Conservation (phyloP, 2,113 vertebrate species). For the Sander lucioperca region DNA sequence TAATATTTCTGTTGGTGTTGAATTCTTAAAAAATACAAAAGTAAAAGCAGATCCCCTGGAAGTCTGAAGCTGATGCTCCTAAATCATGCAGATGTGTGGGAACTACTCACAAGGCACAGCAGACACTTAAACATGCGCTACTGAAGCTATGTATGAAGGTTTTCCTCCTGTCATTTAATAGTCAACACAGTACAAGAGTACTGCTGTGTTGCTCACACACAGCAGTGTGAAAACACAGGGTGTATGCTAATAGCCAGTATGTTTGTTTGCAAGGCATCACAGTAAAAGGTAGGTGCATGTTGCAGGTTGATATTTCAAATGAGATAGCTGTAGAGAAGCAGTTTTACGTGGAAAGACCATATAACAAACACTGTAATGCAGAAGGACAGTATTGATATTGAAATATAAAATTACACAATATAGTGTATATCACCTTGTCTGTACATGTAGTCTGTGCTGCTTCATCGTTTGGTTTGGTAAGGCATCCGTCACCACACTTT, state of each 20-base stretch:
- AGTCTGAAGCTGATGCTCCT: neutral
- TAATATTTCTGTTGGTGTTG: neutral
- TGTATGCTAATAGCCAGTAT: constrained; percentile 20
- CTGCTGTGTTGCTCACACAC: neutral
- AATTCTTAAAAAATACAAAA: neutral
- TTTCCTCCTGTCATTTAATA: constrained; percentile 24
- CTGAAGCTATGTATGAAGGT: constrained; percentile 18
- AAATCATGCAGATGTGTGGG: constrained; percentile 21
- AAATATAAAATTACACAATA: neutral
- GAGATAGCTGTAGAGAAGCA: neutral
- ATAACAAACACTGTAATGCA: neutral
- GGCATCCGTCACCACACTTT: neutral
- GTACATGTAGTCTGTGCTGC: neutral
- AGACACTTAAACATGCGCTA: constrained; percentile 4
- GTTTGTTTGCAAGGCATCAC: neutral
- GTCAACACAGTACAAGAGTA: constrained; percentile 18
- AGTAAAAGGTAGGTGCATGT: neutral
- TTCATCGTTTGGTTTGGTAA: neutral
- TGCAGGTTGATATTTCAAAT: neutral
- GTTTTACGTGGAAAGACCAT: neutral
- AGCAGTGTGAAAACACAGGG: constrained; percentile 14
- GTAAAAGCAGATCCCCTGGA: neutral
- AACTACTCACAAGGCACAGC: neutral
- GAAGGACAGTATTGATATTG: neutral
- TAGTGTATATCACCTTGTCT: neutral